Evolutionary conservation across 2,888 invertebrate species (phyloP), one percentile per base, ranked within the genome.

Genomic region (Crematogaster levior): DNA sequence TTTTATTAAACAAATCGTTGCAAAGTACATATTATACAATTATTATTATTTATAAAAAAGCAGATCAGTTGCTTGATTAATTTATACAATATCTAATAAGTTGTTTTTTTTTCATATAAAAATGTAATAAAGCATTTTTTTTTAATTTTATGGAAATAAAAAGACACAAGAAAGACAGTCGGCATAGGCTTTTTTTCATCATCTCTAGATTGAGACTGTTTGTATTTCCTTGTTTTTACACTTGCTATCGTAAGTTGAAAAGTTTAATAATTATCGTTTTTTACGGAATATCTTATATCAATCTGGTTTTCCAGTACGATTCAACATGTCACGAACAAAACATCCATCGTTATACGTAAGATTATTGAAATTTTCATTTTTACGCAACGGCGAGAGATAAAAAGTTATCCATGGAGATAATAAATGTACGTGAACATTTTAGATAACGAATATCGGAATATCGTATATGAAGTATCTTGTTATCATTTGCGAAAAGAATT

Each of bases 161-260:
- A 12, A 27, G 46, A 65, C 53, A 24, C 37, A 51, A 37, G 12
- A 43, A 48, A 46, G 10, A 79, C 2, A n/a, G 53, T 40, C 43
- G 53, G 58, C 21, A 34, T 51, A 51, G 10, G 15, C 27, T 46
- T 51, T 60, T 34, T 34, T 34, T 10, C 27, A 34, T 75, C 56
- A 65, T 85, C 85, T 82, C 37, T 77, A 87, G 82, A 85, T 87
- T 85, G 80, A 77, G 80, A 60, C 56, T 73, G 58, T 34, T 72
- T 56, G 51, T 34, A 46, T 0, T 9, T n/a, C 63, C 51, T 72
- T 74, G 37, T 40, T 43, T 75, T 53, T 81, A 51, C 58, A 27
- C 12, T 56, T 56, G 37, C 73, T 2, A 21, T 34, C 58, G n/a
- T 40, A 51, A 63, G 30, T 73, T 66, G 51, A 46, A 63, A n/a